Evolutionary conservation across 2,888 invertebrate species (phyloP).

Genomic region (Lomographa bimaculata): DNA sequence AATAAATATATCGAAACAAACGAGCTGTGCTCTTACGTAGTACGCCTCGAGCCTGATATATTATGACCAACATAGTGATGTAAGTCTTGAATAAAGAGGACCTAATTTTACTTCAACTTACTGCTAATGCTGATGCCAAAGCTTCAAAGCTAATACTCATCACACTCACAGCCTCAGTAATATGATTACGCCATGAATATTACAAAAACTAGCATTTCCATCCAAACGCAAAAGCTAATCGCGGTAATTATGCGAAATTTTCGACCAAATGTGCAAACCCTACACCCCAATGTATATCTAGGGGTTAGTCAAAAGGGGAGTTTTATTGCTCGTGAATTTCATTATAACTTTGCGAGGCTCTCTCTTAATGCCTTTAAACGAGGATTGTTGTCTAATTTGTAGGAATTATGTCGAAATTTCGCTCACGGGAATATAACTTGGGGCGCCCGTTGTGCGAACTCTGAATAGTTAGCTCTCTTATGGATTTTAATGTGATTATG

Average conservation of each 20-base stretch:
- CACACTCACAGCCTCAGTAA: too few relatives aligned
- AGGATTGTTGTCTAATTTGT: slow-evolving; percentile 80
- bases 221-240: slow-evolving; percentile 12
- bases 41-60: too few relatives aligned
- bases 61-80: too few relatives aligned
- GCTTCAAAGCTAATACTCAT: too few relatives aligned
- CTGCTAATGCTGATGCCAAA: too few relatives aligned
- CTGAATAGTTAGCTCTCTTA: slow-evolving; percentile 31
- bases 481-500: slow-evolving; percentile 31
- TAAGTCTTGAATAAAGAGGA: too few relatives aligned
- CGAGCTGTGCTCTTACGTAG: too few relatives aligned
- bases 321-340: slow-evolving; percentile 83
- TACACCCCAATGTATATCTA: slow-evolving; percentile 69
- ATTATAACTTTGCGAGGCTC: slow-evolving; percentile 78
- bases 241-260: slow-evolving; percentile 21
- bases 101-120: too few relatives aligned
- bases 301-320: slow-evolving; percentile 80
- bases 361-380: slow-evolving; percentile 74
- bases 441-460: slow-evolving; percentile 29
- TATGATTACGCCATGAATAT: neutral
- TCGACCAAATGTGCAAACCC: slow-evolving; percentile 48
- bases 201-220: neutral
- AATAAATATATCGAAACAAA: too few relatives aligned
- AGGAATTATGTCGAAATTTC: slow-evolving; percentile 66
- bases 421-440: slow-evolving; percentile 45